These are phyloP conservation scores for Molorchus minor DNA, from an alignment of 2,888 invertebrate species.

Conservation along the genomic window DNA sequence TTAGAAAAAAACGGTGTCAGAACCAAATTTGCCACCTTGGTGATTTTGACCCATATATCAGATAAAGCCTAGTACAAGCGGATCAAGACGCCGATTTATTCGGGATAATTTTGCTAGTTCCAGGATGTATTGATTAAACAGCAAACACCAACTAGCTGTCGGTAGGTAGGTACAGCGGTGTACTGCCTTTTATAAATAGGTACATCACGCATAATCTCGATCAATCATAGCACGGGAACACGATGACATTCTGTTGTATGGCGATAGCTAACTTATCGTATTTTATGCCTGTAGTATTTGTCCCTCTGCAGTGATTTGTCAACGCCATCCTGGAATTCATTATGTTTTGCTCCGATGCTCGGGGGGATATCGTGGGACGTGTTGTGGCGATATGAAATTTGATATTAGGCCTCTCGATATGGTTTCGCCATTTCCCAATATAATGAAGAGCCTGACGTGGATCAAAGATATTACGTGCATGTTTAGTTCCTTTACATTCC, in stretches of 20 bases:
- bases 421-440: conserved; percentile 6
- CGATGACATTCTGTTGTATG: conserved; percentile 51
- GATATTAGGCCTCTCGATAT: background rate
- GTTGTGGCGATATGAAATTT: conserved; percentile 19
- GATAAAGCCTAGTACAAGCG: background rate
- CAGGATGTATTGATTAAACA: conserved; percentile 48
- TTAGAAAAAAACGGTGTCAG: too few relatives aligned
- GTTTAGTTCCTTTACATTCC: too few relatives aligned
- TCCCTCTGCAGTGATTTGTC: conserved; percentile 60
- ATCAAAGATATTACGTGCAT: too few relatives aligned
- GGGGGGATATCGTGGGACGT: conserved; percentile 8
- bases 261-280: conserved; percentile 44
- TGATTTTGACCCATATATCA: too few relatives aligned
- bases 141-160: conserved; percentile 32
- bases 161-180: conserved; percentile 32
- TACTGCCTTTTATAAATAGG: conserved; percentile 31
- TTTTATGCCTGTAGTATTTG: conserved; percentile 47
- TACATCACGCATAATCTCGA: conserved; percentile 47
- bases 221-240: conserved; percentile 50
- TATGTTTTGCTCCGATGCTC: conserved; percentile 43
- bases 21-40: too few relatives aligned
- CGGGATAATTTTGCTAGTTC: conserved; percentile 40
- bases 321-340: conserved; percentile 60
- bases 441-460: background rate
- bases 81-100: conserved; percentile 31